phyloP scores from a whole-genome alignment of 2,888 invertebrate genomes.

The Lymantria dispar region DNA sequence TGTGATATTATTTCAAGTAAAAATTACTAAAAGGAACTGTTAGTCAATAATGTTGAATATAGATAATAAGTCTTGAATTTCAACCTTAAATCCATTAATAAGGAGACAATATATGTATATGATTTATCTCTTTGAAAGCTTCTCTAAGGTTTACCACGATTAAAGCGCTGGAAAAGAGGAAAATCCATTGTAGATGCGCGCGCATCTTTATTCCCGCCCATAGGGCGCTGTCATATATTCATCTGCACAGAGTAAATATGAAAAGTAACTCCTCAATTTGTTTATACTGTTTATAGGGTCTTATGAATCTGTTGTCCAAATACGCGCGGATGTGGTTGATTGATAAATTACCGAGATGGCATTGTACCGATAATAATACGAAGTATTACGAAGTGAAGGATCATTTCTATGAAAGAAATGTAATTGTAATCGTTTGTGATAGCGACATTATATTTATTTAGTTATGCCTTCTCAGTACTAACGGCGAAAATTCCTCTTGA shows the following conservation, averaged over 20 bases:
- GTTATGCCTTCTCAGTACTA: background rate
- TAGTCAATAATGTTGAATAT: no score
- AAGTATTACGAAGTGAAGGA: background rate
- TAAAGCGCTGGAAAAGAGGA: slow-evolving; percentile 35
- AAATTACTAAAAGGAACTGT: no score
- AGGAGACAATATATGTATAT: no score
- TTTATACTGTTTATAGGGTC: background rate
- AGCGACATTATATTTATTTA: no score
- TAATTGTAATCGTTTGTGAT: no score
- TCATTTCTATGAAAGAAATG: no score
- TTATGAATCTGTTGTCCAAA: background rate
- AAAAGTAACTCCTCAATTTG: slow-evolving; percentile 11
- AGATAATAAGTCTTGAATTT: no score
- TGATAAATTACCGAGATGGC: slow-evolving; percentile 33
- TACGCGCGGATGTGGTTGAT: slow-evolving; percentile 1
- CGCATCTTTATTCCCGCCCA: slow-evolving; percentile 31
- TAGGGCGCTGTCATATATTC: background rate
- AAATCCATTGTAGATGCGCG: slow-evolving; percentile 45
- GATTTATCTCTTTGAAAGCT: no score
- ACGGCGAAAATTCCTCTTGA: background rate
- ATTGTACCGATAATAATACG: slow-evolving; percentile 23
- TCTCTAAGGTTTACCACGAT: background rate
- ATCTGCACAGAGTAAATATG: slow-evolving; percentile 21
- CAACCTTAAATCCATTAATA: no score
- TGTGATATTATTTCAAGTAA: no score